Conservation (phyloP, 2,888 invertebrate genomes). For the Pristionchus exspectatus region DNA sequence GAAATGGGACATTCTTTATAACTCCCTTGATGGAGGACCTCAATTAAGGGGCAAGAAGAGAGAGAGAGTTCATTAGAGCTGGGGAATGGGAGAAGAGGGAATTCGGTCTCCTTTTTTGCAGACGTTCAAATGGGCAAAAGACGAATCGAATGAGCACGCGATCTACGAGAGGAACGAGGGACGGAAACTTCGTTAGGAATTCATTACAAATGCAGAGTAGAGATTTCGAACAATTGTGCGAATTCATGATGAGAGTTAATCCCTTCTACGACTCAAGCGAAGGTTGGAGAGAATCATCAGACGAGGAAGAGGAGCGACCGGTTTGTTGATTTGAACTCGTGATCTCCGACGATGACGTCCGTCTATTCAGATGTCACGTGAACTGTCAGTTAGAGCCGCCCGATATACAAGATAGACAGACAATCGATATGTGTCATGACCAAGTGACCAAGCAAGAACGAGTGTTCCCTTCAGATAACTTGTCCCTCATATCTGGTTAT, state of each 20-base stretch:
- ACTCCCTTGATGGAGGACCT: slow-evolving; percentile 12
- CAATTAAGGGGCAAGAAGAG: slow-evolving; percentile 1
- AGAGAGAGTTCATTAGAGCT: background rate
- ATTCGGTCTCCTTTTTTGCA: slow-evolving; percentile 54
- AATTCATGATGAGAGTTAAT: slow-evolving; percentile 77
- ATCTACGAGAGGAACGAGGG: slow-evolving; percentile 56
- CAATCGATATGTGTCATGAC: slow-evolving; percentile 33
- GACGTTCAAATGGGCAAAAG: slow-evolving; percentile 70
- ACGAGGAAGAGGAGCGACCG: slow-evolving; percentile 67
- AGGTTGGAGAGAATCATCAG: slow-evolving; percentile 76
- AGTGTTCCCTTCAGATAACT: slow-evolving; percentile 32
- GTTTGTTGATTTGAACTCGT: background rate
- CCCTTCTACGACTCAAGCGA: slow-evolving; percentile 76
- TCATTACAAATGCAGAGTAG: slow-evolving; percentile 68
- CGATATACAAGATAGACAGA: slow-evolving; percentile 21
- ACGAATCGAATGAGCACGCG: slow-evolving; percentile 70
- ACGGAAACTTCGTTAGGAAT: slow-evolving; percentile 72
- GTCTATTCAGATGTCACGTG: slow-evolving; percentile 62
- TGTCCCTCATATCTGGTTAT: slow-evolving; percentile 23
- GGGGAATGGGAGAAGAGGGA: background rate
- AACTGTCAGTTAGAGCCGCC: background rate
- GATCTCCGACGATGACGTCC: background rate
- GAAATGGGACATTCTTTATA: background rate
- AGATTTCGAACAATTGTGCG: slow-evolving; percentile 75
- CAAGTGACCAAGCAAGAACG: slow-evolving; percentile 14